Conservation (phyloP, 2,888 invertebrate genomes). For the Germaria angustata region DNA sequence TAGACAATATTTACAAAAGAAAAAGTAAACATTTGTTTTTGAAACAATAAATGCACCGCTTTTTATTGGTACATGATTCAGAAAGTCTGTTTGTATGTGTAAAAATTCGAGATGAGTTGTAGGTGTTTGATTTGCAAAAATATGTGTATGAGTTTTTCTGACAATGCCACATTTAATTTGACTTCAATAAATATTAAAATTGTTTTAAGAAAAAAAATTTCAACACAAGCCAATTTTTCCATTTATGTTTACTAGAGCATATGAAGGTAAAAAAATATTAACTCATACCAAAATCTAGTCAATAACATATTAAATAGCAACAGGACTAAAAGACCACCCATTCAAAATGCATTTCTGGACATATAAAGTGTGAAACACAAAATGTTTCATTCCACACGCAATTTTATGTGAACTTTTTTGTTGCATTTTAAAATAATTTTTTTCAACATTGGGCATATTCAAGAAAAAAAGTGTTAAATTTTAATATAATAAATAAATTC, state of each 20-base stretch:
- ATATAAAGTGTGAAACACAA: constrained; percentile 1
- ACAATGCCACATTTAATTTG: constrained; percentile 74
- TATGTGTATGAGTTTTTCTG: constrained; percentile 2
- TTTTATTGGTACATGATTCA: constrained; percentile 27
- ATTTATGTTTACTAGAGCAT: constrained; percentile 16
- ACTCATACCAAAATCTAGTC: neutral
- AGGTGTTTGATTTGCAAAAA: neutral
- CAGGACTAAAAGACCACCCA: constrained; percentile 37
- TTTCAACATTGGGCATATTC: neutral
- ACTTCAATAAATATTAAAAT: constrained; percentile 78
- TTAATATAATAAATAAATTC: constrained; percentile 75
- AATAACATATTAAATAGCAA: constrained; percentile 36
- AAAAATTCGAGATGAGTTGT: neutral
- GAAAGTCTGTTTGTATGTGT: neutral
- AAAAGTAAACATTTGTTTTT: constrained; percentile 58
- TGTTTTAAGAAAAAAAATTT: constrained; percentile 71
- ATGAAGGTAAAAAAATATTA: neutral
- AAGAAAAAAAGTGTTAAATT: constrained; percentile 71
- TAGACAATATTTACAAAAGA: constrained; percentile 58
- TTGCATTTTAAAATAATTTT: neutral
- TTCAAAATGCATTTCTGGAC: neutral
- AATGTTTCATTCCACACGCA: constrained; percentile 52
- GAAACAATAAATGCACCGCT: constrained; percentile 48
- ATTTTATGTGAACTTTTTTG: constrained; percentile 51
- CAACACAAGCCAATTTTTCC: constrained; percentile 68